phyloP scores from a whole-genome alignment of 1,140 invertebrate genomes.

The Sinonovacula constricta region DNA sequence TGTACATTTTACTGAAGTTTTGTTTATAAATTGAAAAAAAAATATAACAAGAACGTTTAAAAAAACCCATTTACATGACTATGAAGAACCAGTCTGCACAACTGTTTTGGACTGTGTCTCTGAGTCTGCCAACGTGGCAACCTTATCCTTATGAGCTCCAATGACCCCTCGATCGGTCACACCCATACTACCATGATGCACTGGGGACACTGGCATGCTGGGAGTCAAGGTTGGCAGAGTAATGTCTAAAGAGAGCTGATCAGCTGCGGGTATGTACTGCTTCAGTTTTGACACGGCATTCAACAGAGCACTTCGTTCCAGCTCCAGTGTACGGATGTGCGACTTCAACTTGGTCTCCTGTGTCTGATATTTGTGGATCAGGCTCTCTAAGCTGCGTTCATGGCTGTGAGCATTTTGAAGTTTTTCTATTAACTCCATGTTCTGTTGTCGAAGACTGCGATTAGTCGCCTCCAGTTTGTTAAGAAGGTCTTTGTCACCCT shows the following conservation, averaged over 20 bases:
- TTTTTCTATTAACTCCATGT: conserved; percentile 78
- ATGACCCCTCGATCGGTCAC: conserved; percentile 5
- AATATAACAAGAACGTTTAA: too few relatives aligned
- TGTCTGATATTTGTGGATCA: conserved; percentile 67
- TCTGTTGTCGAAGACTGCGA: conserved; percentile 78
- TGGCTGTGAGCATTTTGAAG: conserved; percentile 76
- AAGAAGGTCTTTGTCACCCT: conserved; percentile 55
- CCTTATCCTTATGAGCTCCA: too few relatives aligned
- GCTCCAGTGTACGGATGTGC: conserved; percentile 72
- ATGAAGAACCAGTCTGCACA: too few relatives aligned
- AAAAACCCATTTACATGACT: too few relatives aligned
- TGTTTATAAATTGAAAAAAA: too few relatives aligned
- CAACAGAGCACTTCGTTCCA: conserved; percentile 73
- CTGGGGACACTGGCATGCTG: conserved; percentile 58
- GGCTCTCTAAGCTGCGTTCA: conserved; percentile 67
- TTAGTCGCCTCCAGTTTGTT: conserved; percentile 78
- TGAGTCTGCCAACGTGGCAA: too few relatives aligned
- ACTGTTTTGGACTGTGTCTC: too few relatives aligned
- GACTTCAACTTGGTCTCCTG: conserved; percentile 71
- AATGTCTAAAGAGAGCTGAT: conserved; percentile 60
- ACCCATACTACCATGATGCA: conserved; percentile 52
- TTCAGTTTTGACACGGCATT: conserved; percentile 68
- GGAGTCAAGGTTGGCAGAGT: conserved; percentile 58
- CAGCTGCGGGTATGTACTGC: conserved; percentile 61
- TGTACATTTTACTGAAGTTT: too few relatives aligned